Conservation (phyloP, 1,140 invertebrate genomes). For the Bombus balteatus region DNA sequence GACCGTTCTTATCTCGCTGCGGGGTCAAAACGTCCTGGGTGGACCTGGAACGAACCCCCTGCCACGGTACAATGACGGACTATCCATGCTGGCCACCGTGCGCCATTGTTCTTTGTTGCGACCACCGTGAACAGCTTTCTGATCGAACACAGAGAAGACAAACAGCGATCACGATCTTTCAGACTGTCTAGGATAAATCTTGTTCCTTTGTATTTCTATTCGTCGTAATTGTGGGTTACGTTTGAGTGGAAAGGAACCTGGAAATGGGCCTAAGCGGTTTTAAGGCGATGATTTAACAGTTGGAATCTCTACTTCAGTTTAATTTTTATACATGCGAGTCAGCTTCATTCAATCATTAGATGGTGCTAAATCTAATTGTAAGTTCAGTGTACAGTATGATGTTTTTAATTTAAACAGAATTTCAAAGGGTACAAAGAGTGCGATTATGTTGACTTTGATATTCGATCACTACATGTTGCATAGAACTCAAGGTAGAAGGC, state of each 20-base stretch:
- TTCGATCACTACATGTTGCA: no score
- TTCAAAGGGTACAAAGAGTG: no score
- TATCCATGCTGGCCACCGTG: constrained; percentile 65
- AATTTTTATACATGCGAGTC: no score
- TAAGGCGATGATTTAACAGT: not conserved
- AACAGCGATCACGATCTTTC: constrained; percentile 28
- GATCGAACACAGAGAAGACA: constrained; percentile 31
- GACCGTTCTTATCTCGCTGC: constrained; percentile 75
- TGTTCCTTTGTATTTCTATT: not conserved
- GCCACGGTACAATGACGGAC: constrained; percentile 66
- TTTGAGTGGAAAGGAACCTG: not conserved
- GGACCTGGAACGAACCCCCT: constrained; percentile 60
- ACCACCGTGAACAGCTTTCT: constrained; percentile 26
- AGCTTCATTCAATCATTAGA: no score
- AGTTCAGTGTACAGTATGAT: no score
- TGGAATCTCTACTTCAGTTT: not conserved
- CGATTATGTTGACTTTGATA: no score
- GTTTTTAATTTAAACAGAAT: no score
- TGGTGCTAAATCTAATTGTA: no score
- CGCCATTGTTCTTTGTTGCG: constrained; percentile 69
- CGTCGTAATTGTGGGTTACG: not conserved
- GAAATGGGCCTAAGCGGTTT: not conserved
- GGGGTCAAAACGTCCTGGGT: constrained; percentile 77
- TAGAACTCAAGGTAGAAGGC: no score
- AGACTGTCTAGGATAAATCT: constrained; percentile 29